Percentiles rank a stretch among this genome's conserved stretches.
Conservation (phyloP, 2,113 vertebrate species). For the Polypterus senegalus region DNA sequence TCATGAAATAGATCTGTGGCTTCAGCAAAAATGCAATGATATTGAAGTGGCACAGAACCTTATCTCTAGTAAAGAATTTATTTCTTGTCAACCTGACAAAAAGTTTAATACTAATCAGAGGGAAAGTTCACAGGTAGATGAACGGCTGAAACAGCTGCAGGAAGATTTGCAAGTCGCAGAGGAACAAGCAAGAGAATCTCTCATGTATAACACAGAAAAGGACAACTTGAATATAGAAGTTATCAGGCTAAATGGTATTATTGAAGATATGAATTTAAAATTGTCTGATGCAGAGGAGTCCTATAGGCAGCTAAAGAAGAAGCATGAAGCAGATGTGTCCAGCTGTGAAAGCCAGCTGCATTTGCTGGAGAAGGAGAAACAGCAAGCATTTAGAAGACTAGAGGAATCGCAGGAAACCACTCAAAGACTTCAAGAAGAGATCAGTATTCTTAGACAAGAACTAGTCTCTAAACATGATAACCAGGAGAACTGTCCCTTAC, state of each 20-base stretch:
- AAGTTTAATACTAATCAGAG: slow-evolving; percentile 33
- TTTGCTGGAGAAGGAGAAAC: slow-evolving; percentile 25
- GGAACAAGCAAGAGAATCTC: slow-evolving; percentile 38
- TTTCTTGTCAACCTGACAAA: slow-evolving; percentile 41
- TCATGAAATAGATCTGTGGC: not conserved
- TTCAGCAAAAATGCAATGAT: not conserved
- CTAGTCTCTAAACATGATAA: slow-evolving; percentile 24
- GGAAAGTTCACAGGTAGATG: slow-evolving; percentile 36
- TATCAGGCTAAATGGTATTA: slow-evolving; percentile 24
- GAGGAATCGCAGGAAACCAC: slow-evolving; percentile 26
- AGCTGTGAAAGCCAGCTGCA: slow-evolving; percentile 29
- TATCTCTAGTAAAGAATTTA: slow-evolving; percentile 14
- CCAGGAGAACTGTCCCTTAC: slow-evolving; percentile 5
- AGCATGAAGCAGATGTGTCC: slow-evolving; percentile 28
- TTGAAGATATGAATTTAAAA: slow-evolving; percentile 41
- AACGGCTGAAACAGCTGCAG: slow-evolving; percentile 37
- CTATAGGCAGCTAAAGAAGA: slow-evolving; percentile 12
- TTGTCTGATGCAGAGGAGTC: slow-evolving; percentile 31
- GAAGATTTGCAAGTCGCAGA: slow-evolving; percentile 37
- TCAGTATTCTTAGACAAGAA: slow-evolving; percentile 27
- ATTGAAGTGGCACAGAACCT: slow-evolving; percentile 7
- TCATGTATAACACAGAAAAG: slow-evolving; percentile 49
- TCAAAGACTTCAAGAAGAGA: slow-evolving; percentile 23
- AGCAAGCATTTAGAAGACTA: slow-evolving; percentile 14
- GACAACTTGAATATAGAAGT: slow-evolving; percentile 48